Evolutionary conservation across 2,888 invertebrate species (phyloP), one percentile per base, ranked within the genome.

Genomic region (Nomada fucata): DNA sequence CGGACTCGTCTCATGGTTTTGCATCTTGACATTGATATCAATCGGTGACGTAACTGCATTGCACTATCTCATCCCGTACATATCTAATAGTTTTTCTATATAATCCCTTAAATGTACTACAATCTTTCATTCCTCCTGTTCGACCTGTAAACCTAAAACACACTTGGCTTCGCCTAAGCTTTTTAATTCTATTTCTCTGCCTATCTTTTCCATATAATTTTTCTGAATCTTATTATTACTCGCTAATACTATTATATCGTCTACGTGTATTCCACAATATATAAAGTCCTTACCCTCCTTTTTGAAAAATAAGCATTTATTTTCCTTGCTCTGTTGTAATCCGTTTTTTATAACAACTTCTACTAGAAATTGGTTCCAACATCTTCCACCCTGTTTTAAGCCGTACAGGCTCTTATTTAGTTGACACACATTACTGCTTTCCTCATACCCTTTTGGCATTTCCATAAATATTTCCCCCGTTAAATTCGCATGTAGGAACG

Each of bases 11-110:
- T 47, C 63, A 29, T 36, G 1, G 3, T 55, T 18, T 5, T 29
- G 44, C 2, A 76, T 11, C 11, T 69, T 76, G 5, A n/a, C 15
- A 23, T 76, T 69, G 1, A 55, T 18, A 44, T 69, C 69, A 15
- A 69, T 69, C 9, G 69, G 69, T 2, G 76, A 50, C 9, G 2
- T 53, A 0, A 60, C 61, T 5, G 11, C 15, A 29, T 76, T 76
- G 36, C 69, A 68, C 7, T 75, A 61, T 18, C 13, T 11, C 75
- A 75, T 75, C 13, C 53, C 68, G 61, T 75, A 75, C 3, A 61
- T 11, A 1, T 68, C 42, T 5, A 75, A 13, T 15, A 76, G 26
- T 23, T 69, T 55, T 44, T 69, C 5, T 5, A 76, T 69, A 47
- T 70, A 70, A 1, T 9, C 18, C 29, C 26, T 63, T 20, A 29